These are phyloP conservation scores for Drosophila santomea DNA, from an alignment of 1,140 invertebrate species.

Conservation along the genomic window DNA sequence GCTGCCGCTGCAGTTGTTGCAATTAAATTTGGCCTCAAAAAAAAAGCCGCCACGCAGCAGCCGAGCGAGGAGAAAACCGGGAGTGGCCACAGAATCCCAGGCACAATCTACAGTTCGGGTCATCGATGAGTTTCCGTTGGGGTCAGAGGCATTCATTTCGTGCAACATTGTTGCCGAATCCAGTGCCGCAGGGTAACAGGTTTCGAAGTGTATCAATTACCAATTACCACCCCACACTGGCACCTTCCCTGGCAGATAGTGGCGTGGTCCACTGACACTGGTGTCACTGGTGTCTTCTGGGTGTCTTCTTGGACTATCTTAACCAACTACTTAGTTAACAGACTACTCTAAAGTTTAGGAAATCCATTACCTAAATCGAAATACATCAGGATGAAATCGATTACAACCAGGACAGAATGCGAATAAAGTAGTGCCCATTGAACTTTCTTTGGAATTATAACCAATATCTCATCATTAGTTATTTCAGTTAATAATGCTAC, in stretches of 20 bases:
- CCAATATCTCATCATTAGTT: no score
- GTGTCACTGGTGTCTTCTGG: no score
- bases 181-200: not conserved
- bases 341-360: no score
- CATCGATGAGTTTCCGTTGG: slow-evolving; percentile 14
- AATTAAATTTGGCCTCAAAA: slow-evolving; percentile 82
- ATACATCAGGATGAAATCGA: no score
- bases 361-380: no score
- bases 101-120: slow-evolving; percentile 17
- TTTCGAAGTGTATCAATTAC: slow-evolving; percentile 13
- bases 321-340: no score
- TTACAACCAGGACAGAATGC: no score
- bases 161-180: slow-evolving; percentile 50
- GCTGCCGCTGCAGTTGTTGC: slow-evolving; percentile 62
- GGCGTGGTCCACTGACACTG: not conserved
- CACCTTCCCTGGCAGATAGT: no score
- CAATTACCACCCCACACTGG: slow-evolving; percentile 2
- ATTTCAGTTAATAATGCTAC: no score
- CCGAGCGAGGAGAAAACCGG: slow-evolving; percentile 40
- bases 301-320: no score
- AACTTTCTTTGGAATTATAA: no score
- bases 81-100: slow-evolving; percentile 4
- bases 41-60: slow-evolving; percentile 43
- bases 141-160: slow-evolving; percentile 34
- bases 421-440: no score